phyloP scores from a whole-genome alignment of 1,140 invertebrate genomes.

The Penaeus japonicus region DNA sequence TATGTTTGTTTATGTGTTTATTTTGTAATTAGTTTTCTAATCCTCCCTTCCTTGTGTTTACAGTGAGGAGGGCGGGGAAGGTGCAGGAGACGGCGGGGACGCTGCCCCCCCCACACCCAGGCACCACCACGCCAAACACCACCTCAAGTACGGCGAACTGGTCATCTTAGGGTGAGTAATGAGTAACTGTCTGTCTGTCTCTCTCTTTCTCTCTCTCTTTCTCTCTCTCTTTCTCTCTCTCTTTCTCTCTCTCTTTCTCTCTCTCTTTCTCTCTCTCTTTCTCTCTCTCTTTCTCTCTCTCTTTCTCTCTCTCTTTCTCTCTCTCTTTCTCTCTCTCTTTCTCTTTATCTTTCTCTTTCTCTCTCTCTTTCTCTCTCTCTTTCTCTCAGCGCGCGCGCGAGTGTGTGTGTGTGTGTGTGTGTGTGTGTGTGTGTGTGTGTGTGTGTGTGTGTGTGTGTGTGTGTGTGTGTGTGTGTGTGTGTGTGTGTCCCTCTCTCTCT shows the following conservation, averaged over 20 bases:
- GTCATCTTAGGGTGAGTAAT: slow-evolving; percentile 87
- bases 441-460: too few species aligned
- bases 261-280: not conserved
- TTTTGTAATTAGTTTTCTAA: not conserved
- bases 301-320: too few species aligned
- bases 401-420: too few species aligned
- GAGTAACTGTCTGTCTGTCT: not conserved
- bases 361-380: not conserved
- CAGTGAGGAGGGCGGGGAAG: slow-evolving; percentile 54
- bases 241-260: not conserved
- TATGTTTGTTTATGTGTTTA: not conserved
- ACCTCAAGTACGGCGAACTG: slow-evolving; percentile 80
- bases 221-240: not conserved
- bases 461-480: too few species aligned
- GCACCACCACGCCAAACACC: slow-evolving; percentile 41
- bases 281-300: too few species aligned
- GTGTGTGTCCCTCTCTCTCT: too few species aligned
- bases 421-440: too few species aligned
- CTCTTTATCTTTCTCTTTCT: too few species aligned
- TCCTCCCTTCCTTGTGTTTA: not conserved
- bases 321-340: not conserved
- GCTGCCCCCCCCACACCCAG: slow-evolving; percentile 29
- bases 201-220: too few species aligned
- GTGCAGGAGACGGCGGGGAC: slow-evolving; percentile 36
- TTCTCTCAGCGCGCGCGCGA: too few species aligned